Percentiles rank a stretch among this genome's conserved stretches.
phyloP scores from a whole-genome alignment of 2,113 vertebrate species.

The Murina feae region DNA sequence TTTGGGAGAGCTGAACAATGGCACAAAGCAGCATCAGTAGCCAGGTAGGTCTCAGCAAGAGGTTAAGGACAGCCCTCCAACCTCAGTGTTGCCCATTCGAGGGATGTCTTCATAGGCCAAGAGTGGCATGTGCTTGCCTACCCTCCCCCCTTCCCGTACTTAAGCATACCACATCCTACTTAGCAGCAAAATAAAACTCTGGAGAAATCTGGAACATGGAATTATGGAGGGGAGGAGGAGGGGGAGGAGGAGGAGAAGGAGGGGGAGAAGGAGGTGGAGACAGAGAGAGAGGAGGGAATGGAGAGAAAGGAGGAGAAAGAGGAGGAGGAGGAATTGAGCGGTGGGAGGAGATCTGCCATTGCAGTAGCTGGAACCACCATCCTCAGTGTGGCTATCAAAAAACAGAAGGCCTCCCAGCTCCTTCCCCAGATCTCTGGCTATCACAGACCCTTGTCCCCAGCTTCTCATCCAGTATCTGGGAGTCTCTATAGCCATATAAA shows the following conservation, averaged over 20 bases:
- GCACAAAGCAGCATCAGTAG: not conserved
- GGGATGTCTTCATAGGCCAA: too few species aligned
- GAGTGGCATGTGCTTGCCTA: not conserved
- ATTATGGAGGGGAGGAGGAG: not conserved
- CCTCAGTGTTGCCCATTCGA: not conserved
- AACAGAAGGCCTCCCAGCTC: not conserved
- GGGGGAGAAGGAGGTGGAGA: not conserved
- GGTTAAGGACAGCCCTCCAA: not conserved
- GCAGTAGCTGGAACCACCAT: not conserved
- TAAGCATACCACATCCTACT: not conserved
- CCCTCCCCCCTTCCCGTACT: accelerated
- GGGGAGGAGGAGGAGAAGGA: too few species aligned
- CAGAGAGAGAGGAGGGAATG: too few species aligned
- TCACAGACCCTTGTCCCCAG: not conserved
- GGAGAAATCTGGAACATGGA: not conserved
- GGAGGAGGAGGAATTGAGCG: too few species aligned
- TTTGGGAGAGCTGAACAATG: not conserved
- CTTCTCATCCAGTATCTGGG: not conserved
- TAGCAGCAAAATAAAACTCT: not conserved
- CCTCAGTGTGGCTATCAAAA: not conserved
- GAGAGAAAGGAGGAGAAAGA: too few species aligned
- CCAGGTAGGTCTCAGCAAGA: not conserved
- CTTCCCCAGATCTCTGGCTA: not conserved
- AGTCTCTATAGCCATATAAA: not conserved
- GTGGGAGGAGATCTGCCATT: not conserved